Conservation (phyloP, 2,888 invertebrate species). For the Eretmocerus hayati region DNA sequence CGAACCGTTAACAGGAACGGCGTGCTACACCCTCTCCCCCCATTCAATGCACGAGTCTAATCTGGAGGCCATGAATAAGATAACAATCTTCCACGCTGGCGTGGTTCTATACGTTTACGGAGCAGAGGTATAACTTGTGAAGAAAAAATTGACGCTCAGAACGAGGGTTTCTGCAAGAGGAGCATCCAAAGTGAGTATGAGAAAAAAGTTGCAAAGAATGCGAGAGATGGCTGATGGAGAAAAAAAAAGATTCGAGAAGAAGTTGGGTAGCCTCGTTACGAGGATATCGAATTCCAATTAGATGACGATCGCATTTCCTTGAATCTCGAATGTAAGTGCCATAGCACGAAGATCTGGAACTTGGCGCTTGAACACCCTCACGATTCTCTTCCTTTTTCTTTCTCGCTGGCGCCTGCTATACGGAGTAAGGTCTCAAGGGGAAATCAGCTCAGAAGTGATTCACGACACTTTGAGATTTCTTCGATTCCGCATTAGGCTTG, state of each 20-base stretch:
- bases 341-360: conserved; percentile 28
- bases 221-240: conserved; percentile 9
- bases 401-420: conserved; percentile 4
- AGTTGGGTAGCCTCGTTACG: conserved; percentile 43
- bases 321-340: conserved; percentile 21
- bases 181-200: conserved; percentile 3
- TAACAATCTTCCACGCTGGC: conserved; percentile 42
- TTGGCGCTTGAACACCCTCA: conserved; percentile 27
- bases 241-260: conserved; percentile 25
- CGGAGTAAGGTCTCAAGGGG: conserved; percentile 35
- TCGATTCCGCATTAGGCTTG: conserved; percentile 14
- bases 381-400: conserved; percentile 8
- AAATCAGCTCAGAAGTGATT: conserved; percentile 41
- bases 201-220: neutral
- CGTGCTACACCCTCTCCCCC: conserved; percentile 25
- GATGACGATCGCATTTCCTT: conserved; percentile 43
- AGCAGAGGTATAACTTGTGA: too few species aligned
- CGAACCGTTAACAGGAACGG: conserved; percentile 19
- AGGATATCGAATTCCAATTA: conserved; percentile 45
- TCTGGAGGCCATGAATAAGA: conserved; percentile 42
- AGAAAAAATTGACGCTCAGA: too few species aligned
- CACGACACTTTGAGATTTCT: conserved; percentile 36
- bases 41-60: conserved; percentile 27
- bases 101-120: neutral
- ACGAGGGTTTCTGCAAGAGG: neutral